Evolutionary conservation across 2,888 invertebrate genomes (phyloP).

Genomic region (Dolomedes plantarius): DNA sequence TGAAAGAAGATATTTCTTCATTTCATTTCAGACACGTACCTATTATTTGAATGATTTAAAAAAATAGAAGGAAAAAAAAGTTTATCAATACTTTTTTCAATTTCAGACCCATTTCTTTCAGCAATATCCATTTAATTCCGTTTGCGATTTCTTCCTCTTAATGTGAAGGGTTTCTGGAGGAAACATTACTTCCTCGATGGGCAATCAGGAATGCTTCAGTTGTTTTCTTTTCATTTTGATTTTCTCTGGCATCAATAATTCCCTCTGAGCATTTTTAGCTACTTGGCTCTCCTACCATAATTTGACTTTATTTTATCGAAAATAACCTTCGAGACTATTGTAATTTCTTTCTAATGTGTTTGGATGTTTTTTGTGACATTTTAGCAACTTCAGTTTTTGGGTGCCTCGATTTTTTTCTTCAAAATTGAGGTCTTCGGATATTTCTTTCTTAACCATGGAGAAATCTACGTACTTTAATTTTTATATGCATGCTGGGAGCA

Average conservation of each 20-base stretch:
- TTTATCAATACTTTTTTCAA: neutral
- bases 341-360: neutral
- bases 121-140: constrained; percentile 18
- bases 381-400: no score
- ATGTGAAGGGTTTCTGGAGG: neutral
- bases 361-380: neutral
- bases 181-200: constrained; percentile 7
- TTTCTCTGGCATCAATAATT: constrained; percentile 5
- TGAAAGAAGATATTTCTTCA: neutral
- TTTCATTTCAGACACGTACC: neutral
- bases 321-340: neutral
- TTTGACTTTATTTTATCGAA: neutral
- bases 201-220: constrained; percentile 10
- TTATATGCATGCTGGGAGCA: no score
- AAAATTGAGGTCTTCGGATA: no score
- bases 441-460: no score
- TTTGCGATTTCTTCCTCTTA: constrained; percentile 13
- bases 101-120: constrained; percentile 1
- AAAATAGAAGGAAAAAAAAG: no score
- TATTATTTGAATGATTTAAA: constrained; percentile 5
- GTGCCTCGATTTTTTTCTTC: no score
- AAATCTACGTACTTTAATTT: no score
- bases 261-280: neutral
- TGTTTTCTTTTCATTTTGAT: constrained; percentile 5
- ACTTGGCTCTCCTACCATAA: neutral